phyloP scores from a whole-genome alignment of 2,113 vertebrate species.

The Cavia porcellus region DNA sequence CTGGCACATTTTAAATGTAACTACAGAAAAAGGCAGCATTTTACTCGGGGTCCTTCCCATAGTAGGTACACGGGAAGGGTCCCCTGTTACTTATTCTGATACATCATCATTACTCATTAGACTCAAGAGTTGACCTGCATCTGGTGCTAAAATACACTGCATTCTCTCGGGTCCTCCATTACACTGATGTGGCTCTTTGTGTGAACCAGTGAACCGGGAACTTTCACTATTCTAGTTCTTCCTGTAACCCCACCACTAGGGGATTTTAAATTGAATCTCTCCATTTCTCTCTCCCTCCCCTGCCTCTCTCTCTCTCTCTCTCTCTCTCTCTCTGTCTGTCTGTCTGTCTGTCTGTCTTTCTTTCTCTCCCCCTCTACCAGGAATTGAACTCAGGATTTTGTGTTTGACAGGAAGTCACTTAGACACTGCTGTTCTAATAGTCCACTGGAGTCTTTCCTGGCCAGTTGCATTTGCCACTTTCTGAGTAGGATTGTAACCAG shows the following conservation, averaged over 20 bases:
- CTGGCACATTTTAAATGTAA: background rate
- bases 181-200: background rate
- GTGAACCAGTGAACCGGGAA: background rate
- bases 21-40: background rate
- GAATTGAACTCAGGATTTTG: too few relatives aligned
- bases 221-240: background rate
- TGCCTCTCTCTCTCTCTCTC: too few relatives aligned
- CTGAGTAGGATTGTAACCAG: background rate
- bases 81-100: background rate
- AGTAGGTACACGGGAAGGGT: background rate
- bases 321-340: too few relatives aligned
- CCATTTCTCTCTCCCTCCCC: too few relatives aligned
- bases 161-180: background rate
- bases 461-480: accelerated
- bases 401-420: too few relatives aligned
- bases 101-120: background rate
- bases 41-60: background rate
- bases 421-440: too few relatives aligned
- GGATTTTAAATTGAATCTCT: too few relatives aligned
- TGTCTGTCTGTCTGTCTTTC: too few relatives aligned
- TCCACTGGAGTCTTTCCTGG: background rate
- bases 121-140: background rate
- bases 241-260: background rate
- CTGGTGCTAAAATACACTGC: background rate
- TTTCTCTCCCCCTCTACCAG: too few relatives aligned